Percentiles rank a stretch among this genome's conserved stretches.
These are phyloP conservation scores for Picathartes gymnocephalus DNA, from an alignment of 2,113 vertebrate species.

Conservation along the genomic window DNA sequence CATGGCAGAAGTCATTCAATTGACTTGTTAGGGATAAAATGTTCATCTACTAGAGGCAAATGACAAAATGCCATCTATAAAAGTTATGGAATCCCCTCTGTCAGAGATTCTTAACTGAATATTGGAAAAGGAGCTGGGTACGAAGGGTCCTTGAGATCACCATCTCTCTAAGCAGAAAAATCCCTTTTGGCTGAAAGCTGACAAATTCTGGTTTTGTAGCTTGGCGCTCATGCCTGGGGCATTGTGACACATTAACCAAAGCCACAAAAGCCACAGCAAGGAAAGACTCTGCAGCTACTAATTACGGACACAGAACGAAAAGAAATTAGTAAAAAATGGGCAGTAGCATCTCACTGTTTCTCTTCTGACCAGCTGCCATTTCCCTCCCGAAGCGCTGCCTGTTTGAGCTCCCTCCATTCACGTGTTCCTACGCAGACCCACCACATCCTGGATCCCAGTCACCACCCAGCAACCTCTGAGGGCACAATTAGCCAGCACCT, in stretches of 20 bases:
- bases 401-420: not conserved
- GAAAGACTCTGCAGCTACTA: not conserved
- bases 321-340: not conserved
- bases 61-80: rapidly evolving
- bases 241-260: not conserved
- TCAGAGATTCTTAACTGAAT: not conserved
- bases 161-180: not conserved
- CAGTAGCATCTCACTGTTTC: not conserved
- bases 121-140: not conserved
- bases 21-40: not conserved
- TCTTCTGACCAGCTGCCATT: not conserved
- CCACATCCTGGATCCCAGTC: not conserved
- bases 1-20: not conserved
- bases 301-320: not conserved
- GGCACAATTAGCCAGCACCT: not conserved
- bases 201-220: not conserved
- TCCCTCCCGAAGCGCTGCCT: rapidly evolving
- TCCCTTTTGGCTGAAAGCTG: not conserved
- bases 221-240: not conserved
- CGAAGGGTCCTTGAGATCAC: not conserved
- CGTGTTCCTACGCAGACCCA: rapidly evolving
- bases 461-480: not conserved
- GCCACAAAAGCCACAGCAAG: not conserved
- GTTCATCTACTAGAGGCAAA: not conserved
- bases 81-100: not conserved